Evolutionary conservation across 2,888 invertebrate species (phyloP).

Genomic region (Drosophila pullipes): DNA sequence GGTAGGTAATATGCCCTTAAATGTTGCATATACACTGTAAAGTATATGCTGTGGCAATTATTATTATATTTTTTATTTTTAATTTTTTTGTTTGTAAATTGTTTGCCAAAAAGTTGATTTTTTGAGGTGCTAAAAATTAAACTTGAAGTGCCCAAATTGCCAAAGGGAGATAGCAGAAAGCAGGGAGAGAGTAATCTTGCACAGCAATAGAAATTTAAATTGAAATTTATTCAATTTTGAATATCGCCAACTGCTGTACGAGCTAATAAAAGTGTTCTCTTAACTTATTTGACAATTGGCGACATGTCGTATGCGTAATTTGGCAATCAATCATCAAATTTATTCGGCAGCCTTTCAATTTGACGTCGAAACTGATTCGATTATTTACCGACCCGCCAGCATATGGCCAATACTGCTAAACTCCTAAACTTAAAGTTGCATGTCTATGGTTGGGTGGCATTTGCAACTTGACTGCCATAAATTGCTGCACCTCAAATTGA

Average conservation of each 20-base stretch:
- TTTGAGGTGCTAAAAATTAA: not conserved
- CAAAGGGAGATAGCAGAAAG: not conserved
- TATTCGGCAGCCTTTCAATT: conserved; percentile 2
- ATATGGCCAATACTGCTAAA: not conserved
- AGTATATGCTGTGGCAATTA: not conserved
- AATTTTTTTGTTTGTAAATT: not conserved
- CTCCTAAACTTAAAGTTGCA: conserved; percentile 28
- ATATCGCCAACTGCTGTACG: not conserved
- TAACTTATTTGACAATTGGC: not conserved
- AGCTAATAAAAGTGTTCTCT: not conserved
- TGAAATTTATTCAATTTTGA: not conserved
- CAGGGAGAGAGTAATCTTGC: not conserved
- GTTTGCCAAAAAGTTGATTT: not conserved
- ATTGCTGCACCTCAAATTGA: conserved; percentile 31
- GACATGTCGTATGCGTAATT: conserved; percentile 3
- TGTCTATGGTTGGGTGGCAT: conserved; percentile 16
- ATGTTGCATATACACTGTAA: not conserved
- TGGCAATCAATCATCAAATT: conserved; percentile 1
- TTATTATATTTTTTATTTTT: not conserved
- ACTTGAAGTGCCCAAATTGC: not conserved
- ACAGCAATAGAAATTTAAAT: not conserved
- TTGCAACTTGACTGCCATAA: conserved; percentile 30
- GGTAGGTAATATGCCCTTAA: conserved; percentile 1
- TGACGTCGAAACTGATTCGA: not conserved
- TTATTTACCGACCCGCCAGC: not conserved